Evolutionary conservation across 2,888 invertebrate genomes (phyloP).

Genomic region (Agrochola lota): DNA sequence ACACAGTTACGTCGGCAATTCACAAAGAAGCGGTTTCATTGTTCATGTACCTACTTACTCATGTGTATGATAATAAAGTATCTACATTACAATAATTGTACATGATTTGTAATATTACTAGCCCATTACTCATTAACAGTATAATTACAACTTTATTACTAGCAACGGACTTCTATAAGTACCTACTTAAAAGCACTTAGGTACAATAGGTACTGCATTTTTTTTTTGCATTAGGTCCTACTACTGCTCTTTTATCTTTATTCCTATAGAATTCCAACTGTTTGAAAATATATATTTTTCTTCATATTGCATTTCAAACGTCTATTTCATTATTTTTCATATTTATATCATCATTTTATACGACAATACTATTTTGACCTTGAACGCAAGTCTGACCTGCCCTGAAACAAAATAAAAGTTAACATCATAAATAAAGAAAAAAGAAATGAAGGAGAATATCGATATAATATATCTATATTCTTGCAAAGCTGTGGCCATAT

Average conservation of each 20-base stretch:
- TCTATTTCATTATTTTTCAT: background rate
- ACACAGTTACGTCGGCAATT: slow-evolving; percentile 16
- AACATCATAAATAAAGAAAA: background rate
- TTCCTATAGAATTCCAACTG: background rate
- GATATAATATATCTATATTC: background rate
- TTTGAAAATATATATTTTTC: background rate
- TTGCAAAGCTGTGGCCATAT: background rate
- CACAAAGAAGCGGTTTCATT: slow-evolving; percentile 40
- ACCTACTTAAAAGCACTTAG: background rate
- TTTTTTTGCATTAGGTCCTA: background rate
- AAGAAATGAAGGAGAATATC: background rate
- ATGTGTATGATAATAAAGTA: slow-evolving; percentile 7
- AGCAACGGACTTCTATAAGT: background rate
- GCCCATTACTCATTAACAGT: slow-evolving; percentile 45
- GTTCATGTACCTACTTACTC: slow-evolving; percentile 8
- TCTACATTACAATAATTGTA: slow-evolving; percentile 42
- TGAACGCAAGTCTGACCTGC: background rate
- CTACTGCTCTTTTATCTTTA: background rate
- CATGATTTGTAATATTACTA: slow-evolving; percentile 47
- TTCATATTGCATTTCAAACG: background rate
- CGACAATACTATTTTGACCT: background rate
- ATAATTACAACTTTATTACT: slow-evolving; percentile 31
- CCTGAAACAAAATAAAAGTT: background rate
- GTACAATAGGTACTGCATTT: background rate
- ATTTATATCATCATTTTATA: background rate